phyloP scores from a whole-genome alignment of 2,113 vertebrate genomes.

The Nyctibius bracteatus region DNA sequence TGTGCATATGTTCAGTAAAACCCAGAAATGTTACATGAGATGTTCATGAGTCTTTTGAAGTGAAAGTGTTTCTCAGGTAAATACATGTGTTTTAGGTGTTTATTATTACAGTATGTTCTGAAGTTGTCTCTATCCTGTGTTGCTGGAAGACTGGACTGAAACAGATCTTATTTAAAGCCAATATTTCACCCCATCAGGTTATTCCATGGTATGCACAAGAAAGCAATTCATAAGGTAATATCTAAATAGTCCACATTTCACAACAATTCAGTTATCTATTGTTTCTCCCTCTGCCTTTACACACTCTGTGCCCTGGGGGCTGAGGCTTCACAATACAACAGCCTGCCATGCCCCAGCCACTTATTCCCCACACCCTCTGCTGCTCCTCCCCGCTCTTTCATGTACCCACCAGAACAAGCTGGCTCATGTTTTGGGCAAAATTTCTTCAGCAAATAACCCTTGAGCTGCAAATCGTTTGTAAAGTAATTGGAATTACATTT shows the following conservation, averaged over 20 bases:
- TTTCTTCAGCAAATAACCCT: neutral
- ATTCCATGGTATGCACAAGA: neutral
- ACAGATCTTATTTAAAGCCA: neutral
- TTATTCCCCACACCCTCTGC: neutral
- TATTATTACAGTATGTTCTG: neutral
- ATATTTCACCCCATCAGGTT: neutral
- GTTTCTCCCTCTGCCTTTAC: neutral
- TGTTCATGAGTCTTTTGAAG: neutral
- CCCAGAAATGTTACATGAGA: neutral
- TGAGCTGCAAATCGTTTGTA: neutral
- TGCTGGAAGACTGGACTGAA: neutral
- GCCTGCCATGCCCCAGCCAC: neutral
- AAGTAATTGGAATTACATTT: neutral
- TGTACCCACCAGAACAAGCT: neutral
- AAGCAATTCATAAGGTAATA: neutral
- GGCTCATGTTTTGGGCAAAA: neutral
- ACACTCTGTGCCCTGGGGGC: neutral
- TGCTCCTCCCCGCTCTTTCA: neutral
- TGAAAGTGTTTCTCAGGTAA: constrained; percentile 3
- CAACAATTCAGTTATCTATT: neutral
- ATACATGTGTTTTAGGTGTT: neutral
- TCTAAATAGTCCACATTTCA: neutral
- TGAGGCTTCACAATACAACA: neutral
- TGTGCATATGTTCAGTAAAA: neutral
- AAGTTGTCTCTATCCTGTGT: neutral